Percentiles rank a stretch among this genome's conserved stretches.
Evolutionary conservation across 2,888 invertebrate genomes (phyloP).

Genomic region (Ectobius pallidus): DNA sequence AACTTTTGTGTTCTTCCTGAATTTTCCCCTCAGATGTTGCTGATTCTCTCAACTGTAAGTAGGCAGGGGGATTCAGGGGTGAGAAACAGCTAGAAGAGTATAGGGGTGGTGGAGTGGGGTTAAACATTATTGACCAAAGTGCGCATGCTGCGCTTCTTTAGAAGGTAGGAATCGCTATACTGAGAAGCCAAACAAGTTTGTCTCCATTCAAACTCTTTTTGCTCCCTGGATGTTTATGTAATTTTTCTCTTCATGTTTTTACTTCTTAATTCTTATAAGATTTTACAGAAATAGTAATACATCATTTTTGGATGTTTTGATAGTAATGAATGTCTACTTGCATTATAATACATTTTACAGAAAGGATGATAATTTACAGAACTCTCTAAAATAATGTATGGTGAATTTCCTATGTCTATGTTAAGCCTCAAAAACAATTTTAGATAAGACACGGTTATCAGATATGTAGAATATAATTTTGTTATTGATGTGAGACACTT

Average conservation of each 20-base stretch:
- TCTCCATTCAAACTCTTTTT: neutral
- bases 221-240: neutral
- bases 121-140: conserved; percentile 24
- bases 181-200: conserved; percentile 15
- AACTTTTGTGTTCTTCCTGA: conserved; percentile 23
- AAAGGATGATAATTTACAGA: too few species aligned
- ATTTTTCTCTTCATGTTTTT: neutral
- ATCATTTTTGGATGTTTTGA: too few species aligned
- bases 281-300: too few species aligned
- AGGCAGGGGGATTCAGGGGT: neutral
- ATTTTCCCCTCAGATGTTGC: conserved; percentile 22
- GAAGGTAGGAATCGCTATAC: conserved; percentile 1
- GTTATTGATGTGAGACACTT: too few species aligned
- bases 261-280: too few species aligned
- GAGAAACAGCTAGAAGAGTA: conserved; percentile 8
- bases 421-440: too few species aligned
- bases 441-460: too few species aligned
- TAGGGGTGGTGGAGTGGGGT: conserved; percentile 23
- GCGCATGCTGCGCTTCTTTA: conserved; percentile 30
- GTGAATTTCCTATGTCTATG: too few species aligned
- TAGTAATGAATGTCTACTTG: too few species aligned
- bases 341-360: too few species aligned
- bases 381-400: too few species aligned
- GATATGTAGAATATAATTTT: too few species aligned
- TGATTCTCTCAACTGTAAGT: conserved; percentile 13